A percentile compares a stretch with the other conserved stretches of the same genome.
Conservation (phyloP, 2,113 vertebrate species). For the Sapayoa aenigma region DNA sequence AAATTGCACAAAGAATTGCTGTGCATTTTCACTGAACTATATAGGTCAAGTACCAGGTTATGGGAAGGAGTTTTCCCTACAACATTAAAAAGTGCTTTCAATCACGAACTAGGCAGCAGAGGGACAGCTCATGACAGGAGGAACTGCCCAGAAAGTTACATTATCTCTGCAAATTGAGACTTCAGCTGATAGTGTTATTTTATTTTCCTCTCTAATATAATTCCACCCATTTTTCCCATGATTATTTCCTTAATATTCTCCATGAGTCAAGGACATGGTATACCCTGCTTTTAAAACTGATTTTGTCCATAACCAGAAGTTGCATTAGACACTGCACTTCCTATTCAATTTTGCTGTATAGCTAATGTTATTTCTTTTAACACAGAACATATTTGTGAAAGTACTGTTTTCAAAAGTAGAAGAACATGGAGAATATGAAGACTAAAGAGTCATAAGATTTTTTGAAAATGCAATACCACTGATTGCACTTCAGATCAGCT, state of each 20-base stretch:
- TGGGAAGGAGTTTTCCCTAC: neutral
- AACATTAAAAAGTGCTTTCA: neutral
- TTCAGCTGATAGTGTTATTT: neutral
- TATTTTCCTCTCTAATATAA: conserved; percentile 16
- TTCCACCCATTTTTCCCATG: neutral
- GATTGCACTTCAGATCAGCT: neutral
- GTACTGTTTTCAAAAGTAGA: neutral
- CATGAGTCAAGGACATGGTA: neutral
- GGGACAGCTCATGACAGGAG: neutral
- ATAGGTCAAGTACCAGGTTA: neutral
- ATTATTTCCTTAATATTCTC: conserved; percentile 16
- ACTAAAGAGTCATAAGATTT: neutral
- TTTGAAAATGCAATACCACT: neutral
- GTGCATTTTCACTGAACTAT: neutral
- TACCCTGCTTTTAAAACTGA: neutral
- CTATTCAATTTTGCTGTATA: neutral
- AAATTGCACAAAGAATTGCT: neutral
- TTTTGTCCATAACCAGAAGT: neutral
- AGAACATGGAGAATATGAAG: neutral
- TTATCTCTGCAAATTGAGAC: neutral
- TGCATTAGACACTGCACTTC: neutral
- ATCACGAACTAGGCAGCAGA: neutral
- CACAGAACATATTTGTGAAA: neutral
- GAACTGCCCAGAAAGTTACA: neutral
- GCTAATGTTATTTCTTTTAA: neutral